Evolutionary conservation across 2,113 vertebrate genomes (phyloP).

Genomic region (Notiomystis cincta): DNA sequence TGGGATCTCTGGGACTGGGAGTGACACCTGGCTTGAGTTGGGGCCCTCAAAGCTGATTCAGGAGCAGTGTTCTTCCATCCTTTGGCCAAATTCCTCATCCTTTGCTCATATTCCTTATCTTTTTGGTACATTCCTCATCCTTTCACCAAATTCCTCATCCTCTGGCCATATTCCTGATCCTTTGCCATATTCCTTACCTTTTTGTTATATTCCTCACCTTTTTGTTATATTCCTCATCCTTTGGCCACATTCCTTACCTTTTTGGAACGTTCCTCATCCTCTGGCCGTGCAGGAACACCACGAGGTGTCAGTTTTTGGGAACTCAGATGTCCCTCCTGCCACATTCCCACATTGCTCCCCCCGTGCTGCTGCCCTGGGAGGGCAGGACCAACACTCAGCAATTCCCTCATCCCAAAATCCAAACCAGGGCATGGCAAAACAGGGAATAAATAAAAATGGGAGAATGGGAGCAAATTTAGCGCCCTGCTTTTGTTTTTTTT

Average conservation of each 20-base stretch:
- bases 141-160: too few relatives aligned
- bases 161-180: too few relatives aligned
- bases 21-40: background rate
- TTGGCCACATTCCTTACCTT: background rate
- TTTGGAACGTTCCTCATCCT: background rate
- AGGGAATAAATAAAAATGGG: background rate
- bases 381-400: background rate
- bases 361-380: background rate
- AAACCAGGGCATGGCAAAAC: background rate
- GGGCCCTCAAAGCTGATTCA: background rate
- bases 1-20: fast-evolving
- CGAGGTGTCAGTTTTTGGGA: fast-evolving
- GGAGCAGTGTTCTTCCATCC: background rate
- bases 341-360: background rate
- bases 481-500: background rate
- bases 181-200: fast-evolving
- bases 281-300: background rate
- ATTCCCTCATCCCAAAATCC: background rate
- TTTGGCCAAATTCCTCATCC: background rate
- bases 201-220: too few relatives aligned
- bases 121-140: too few relatives aligned
- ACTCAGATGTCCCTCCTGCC: fast-evolving
- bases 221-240: background rate
- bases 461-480: background rate
- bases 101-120: background rate